Conservation (phyloP, 2,797 vertebrate species). For the Carduelis carduelis region DNA sequence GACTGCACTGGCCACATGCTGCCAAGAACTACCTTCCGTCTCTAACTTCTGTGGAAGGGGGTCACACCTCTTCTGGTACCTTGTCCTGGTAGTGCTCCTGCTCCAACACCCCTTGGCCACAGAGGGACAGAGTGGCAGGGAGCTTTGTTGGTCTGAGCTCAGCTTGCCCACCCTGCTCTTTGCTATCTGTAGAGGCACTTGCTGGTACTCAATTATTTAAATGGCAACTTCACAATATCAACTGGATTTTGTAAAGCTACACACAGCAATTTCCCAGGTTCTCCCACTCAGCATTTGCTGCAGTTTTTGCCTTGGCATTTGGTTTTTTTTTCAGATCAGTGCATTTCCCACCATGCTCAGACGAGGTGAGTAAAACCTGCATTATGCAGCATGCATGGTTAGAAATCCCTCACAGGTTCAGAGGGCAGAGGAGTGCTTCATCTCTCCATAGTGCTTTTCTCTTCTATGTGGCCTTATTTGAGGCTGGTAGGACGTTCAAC, state of each 20-base stretch:
- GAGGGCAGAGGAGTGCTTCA: background rate
- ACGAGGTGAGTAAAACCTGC: background rate
- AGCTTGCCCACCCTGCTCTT: background rate
- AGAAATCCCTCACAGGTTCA: background rate
- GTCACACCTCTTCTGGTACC: background rate
- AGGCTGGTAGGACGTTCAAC: background rate
- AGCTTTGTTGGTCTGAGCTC: background rate
- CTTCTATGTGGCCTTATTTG: background rate
- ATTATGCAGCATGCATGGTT: rapidly evolving
- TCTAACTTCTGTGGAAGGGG: background rate
- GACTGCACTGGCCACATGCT: rapidly evolving
- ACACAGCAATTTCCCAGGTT: background rate
- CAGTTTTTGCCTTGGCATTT: background rate
- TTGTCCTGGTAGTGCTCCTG: rapidly evolving
- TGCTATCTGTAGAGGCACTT: background rate
- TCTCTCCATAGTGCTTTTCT: background rate
- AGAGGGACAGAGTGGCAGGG: background rate
- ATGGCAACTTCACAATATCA: background rate
- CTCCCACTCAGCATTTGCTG: background rate
- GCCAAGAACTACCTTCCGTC: background rate
- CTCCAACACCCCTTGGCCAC: rapidly evolving
- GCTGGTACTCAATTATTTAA: background rate
- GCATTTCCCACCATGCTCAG: background rate
- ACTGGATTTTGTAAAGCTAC: background rate
- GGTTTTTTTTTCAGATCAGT: background rate